Evolutionary conservation across 2,113 vertebrate species (phyloP), one percentile per base, ranked within the genome.

Genomic region (Zosterops lateralis): DNA sequence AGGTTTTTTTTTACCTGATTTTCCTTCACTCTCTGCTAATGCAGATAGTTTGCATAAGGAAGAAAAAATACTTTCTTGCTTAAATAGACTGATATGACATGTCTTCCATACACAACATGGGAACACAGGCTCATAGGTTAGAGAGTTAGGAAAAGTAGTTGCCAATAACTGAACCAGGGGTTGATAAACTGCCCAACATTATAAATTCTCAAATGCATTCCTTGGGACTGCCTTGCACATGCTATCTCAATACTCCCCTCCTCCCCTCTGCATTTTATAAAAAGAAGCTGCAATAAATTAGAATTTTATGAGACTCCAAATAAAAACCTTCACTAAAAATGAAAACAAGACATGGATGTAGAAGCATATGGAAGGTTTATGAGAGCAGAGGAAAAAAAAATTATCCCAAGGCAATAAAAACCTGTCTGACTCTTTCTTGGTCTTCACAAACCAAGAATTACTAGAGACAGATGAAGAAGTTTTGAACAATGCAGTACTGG

Each of bases 241-340:
- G 64, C 31, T 85, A 57, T 80, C 45, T 92, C 38, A 65, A 31
- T 56, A 70, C 38, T 77, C 68, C 28, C 53, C 61, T 67, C 44
- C 56, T 82, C 61, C 74, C 3, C 17, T 71, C 48, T 78, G n/a
- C 34, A 78, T 84, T 85, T 90, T 84, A 90, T 84, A 91, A 92
- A 83, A 96, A 95, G 81, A 97, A 93, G 90, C 84, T 91, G 92
- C 50, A 92, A 92, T 96, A 96, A 95, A 97, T 96, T 93, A 96
- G 53, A 93, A 87, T 93, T 96, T 96, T 96, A 97, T 77, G 91
- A 93, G 87, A 60, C 62, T 91, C 72, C 87, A 92, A 97, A 93
- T 92, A 96, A 92, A 96, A 97, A 66, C 73, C 79, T 96, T 88
- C 71, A 73, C 90, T 87, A 70, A 96, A 96, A 95, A 76, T 92